Base-by-base conservation (phyloP, 2,113 vertebrate species). In the Laticauda laticaudata region DNA sequence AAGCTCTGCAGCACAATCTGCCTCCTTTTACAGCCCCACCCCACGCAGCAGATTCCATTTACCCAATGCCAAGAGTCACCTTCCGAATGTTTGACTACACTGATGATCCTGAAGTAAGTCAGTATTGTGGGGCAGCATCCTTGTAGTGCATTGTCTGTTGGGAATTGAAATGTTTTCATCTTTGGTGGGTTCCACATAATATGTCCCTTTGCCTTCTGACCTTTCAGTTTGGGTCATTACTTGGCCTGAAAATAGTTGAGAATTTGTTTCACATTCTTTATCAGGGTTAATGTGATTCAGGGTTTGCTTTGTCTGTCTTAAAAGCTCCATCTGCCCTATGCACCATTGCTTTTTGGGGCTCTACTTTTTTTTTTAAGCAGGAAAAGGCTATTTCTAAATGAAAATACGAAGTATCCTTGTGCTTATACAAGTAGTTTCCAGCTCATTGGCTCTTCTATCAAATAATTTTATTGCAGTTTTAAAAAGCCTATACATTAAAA, bases 21-120 rank as follows among this genome's bases (percentile, higher is more conserved):
- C 99, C 99, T n/a, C 99, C 99, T 0, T 99, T 99, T 94, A 99
- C 99, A 0, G 99, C 99, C 0, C 99, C 98, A 0, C 99, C 99
- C 48, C 99, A 99, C 97, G 99, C 98, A 0, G 98, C 99, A 14
- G 98, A 98, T 53, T 98, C 98, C 0, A 95, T 98, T 20, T 99
- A 99, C 95, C 99, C 99, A 0, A 98, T 99, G 98, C 99, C 99
- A 45, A 97, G 97, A 29, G 98, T 99, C 90, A 97, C 99, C 95
- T 99, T 99, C 95, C 98, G 99, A 91, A 99, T 99, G 99, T 99
- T 99, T 90, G 99, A 99, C 97, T 99, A 99, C 97, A 99, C 99
- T 0, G 99, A 99, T 86, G 99, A 99, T 91, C 99, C 99, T 0
- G 99, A 99, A 98, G 98, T 98, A 96, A 0, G 93, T 39, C n/a